Evolutionary conservation across 2,888 invertebrate genomes (phyloP), one percentile per base, ranked within the genome.

Genomic region (Linnaemya tessellans): DNA sequence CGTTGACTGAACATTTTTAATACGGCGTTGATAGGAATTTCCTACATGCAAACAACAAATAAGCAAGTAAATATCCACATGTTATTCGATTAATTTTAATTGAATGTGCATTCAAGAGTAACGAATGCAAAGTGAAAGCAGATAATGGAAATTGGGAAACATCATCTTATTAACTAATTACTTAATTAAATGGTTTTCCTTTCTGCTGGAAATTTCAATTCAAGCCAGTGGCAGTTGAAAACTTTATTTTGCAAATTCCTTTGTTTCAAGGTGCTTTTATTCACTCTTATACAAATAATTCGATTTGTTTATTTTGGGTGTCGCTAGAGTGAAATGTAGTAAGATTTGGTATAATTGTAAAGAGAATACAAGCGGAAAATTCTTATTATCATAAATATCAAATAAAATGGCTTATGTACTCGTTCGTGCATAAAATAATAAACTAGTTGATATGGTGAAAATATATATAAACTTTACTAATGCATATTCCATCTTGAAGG

Each of bases 21-120:
- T 60, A 38, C 38, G 35, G 11, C 25, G 60, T 49, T 79, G 41
- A 41, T 51, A 62, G 51, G 41, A 70, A 70, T 49, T 60, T 58
- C 38, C 25, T 18, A 54, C 38, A 62, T 10, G 7, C 15, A 41
- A 51, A 30, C 64, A 13, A 62, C 22, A 68, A 11, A 35, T 20
- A 43, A 4, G 22, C 20, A 62, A 74, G 46, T 46, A 74, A 11
- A 9, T 18, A 65, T 46, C 11, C 25, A 11, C 65, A 54, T 64
- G 46, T 38, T 54, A 79, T 60, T 71, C 70, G 54, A 79, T 79
- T 58, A 80, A 41, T 25, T 49, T 58, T 65, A 65, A 64, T 73
- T 80, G 46, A 18, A 35, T 80, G 49, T 65, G 46, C 58, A 73
- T 49, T 73, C 49, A 67, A 58, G 73, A 67, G 65, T 25, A 41